phyloP scores from a whole-genome alignment of 2,888 invertebrate species.

The Acanthoscelides obtectus region DNA sequence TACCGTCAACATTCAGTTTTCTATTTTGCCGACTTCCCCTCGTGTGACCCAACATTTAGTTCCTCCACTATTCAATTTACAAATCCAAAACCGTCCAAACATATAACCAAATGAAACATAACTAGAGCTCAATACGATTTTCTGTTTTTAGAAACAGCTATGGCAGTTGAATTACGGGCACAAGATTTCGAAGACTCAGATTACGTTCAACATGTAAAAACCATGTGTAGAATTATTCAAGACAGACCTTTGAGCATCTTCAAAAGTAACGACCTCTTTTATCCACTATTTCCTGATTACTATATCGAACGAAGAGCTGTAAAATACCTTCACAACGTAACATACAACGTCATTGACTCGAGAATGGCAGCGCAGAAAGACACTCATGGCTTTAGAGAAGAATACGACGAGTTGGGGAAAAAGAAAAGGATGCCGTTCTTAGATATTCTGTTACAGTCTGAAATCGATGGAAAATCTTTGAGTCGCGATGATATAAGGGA shows the following conservation, averaged over 20 bases:
- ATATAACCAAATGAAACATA: too few relatives aligned
- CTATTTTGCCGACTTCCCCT: too few relatives aligned
- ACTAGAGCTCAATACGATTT: too few relatives aligned
- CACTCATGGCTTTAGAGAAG: neutral
- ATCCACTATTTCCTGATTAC: slow-evolving; percentile 56
- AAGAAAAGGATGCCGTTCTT: slow-evolving; percentile 63
- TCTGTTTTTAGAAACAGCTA: slow-evolving; percentile 4
- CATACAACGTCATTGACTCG: neutral
- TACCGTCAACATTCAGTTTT: too few relatives aligned
- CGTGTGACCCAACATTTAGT: too few relatives aligned
- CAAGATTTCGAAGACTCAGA: slow-evolving; percentile 1
- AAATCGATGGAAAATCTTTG: slow-evolving; percentile 56
- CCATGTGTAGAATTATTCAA: slow-evolving; percentile 2
- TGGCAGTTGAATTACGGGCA: slow-evolving; percentile 1
- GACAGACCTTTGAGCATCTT: slow-evolving; percentile 29
- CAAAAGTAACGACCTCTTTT: slow-evolving; percentile 43
- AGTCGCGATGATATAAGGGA: slow-evolving; percentile 59
- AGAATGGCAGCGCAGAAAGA: slow-evolving; percentile 44
- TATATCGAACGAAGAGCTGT: slow-evolving; percentile 45
- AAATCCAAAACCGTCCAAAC: too few relatives aligned
- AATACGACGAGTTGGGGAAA: slow-evolving; percentile 8
- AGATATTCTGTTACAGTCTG: slow-evolving; percentile 56
- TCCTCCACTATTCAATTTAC: too few relatives aligned
- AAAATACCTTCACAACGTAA: slow-evolving; percentile 5
- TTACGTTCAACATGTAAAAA: neutral